phyloP scores from a whole-genome alignment of 1,140 invertebrate species.

The Pentalonia nigronervosa region DNA sequence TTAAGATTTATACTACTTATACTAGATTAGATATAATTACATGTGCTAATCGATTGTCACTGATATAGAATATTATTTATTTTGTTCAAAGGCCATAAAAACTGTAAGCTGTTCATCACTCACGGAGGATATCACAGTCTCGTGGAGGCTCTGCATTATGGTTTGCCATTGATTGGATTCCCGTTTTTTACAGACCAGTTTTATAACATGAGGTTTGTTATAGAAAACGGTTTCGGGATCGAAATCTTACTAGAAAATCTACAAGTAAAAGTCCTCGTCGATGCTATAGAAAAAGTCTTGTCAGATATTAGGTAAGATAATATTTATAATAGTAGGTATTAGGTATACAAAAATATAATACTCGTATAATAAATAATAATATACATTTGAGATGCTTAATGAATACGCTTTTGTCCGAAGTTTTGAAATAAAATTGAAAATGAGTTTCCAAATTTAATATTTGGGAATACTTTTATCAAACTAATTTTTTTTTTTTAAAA shows the following conservation, averaged over 20 bases:
- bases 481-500: background rate
- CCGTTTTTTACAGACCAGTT: slow-evolving; percentile 64
- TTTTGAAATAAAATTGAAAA: background rate
- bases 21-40: no score
- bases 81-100: slow-evolving; percentile 65
- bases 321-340: background rate
- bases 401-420: background rate
- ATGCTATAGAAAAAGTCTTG: slow-evolving; percentile 51
- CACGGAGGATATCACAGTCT: slow-evolving; percentile 71
- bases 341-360: background rate
- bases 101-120: slow-evolving; percentile 69
- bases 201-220: slow-evolving; percentile 63
- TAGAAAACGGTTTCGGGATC: slow-evolving; percentile 62
- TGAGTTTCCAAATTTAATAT: background rate
- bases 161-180: slow-evolving; percentile 68
- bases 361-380: no score
- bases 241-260: slow-evolving; percentile 61
- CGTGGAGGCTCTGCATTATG: slow-evolving; percentile 68
- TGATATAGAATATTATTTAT: background rate
- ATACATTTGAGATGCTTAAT: background rate
- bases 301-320: slow-evolving; percentile 53
- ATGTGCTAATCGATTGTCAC: no score
- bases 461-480: background rate
- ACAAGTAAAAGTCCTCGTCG: slow-evolving; percentile 59
- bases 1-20: no score